These are phyloP conservation scores for Trigoniulus corallinus DNA, from an alignment of 1,140 invertebrate species.

Conservation along the genomic window DNA sequence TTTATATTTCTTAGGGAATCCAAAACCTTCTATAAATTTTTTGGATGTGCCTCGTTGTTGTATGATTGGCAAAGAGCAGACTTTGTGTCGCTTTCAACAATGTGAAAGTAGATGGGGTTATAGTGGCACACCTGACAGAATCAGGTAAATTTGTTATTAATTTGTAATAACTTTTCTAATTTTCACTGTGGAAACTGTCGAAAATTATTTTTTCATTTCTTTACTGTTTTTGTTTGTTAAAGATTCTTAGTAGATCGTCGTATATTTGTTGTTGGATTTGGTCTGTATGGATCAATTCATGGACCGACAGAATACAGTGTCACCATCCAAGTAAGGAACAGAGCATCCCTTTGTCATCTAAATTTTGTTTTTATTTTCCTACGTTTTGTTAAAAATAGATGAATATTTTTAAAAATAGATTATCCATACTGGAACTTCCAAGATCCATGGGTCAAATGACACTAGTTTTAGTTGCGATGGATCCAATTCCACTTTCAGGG, in stretches of 20 bases:
- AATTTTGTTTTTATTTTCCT: slow-evolving; percentile 1
- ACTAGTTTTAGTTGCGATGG: slow-evolving; percentile 66
- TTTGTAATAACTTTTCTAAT: slow-evolving; percentile 12
- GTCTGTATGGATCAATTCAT: slow-evolving; percentile 71
- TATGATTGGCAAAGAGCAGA: slow-evolving; percentile 66
- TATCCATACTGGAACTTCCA: slow-evolving; percentile 54
- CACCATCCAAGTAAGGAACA: slow-evolving; percentile 39
- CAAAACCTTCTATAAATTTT: slow-evolving; percentile 52
- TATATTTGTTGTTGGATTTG: slow-evolving; percentile 75
- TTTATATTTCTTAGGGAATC: slow-evolving; percentile 59
- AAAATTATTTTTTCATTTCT: slow-evolving; percentile 9
- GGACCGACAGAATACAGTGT: slow-evolving; percentile 65
- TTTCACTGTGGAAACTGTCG: slow-evolving; percentile 3
- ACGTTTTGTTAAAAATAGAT: neutral
- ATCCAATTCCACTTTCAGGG: slow-evolving; percentile 58
- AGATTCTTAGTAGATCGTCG: slow-evolving; percentile 65
- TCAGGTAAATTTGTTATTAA: too few relatives aligned
- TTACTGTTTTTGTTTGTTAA: slow-evolving; percentile 13
- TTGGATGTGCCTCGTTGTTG: slow-evolving; percentile 57
- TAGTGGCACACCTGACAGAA: slow-evolving; percentile 66
- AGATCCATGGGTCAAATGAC: slow-evolving; percentile 57
- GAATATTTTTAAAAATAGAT: slow-evolving; percentile 33
- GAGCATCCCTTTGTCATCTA: too few relatives aligned
- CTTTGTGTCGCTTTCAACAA: slow-evolving; percentile 60
- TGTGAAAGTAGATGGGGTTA: slow-evolving; percentile 75